Conservation (phyloP, 2,113 vertebrate species). For the Tinamus guttatus region DNA sequence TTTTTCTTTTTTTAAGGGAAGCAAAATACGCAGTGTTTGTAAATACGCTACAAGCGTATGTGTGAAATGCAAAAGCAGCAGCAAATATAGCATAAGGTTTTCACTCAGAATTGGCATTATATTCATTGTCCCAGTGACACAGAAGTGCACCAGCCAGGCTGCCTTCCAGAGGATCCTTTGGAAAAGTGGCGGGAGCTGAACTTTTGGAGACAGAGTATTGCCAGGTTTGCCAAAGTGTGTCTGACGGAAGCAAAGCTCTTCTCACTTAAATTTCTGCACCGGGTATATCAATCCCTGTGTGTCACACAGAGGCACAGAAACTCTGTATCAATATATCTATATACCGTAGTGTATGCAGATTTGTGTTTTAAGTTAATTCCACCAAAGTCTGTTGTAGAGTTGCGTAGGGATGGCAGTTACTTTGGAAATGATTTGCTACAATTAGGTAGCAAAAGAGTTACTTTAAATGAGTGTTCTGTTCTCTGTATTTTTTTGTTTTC, state of each 20-base stretch:
- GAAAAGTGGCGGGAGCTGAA: rapidly evolving
- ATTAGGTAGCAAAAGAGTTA: neutral
- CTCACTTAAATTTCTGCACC: neutral
- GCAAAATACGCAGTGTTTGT: neutral
- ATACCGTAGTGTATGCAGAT: neutral
- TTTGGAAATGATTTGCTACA: neutral
- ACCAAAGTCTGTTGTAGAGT: neutral
- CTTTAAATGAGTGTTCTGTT: neutral
- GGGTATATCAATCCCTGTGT: neutral
- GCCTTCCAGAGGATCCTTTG: neutral
- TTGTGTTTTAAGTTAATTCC: neutral
- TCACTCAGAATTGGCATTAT: neutral
- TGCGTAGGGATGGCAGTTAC: neutral
- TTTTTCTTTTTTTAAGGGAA: neutral
- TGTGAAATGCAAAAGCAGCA: neutral
- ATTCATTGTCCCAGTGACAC: neutral
- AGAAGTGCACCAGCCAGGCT: neutral
- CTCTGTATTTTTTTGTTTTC: neutral
- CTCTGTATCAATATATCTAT: neutral
- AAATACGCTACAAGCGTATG: neutral
- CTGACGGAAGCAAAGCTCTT: neutral
- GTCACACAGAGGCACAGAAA: neutral
- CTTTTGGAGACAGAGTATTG: neutral
- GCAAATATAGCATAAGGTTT: neutral
- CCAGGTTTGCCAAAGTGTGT: neutral